Conservation (phyloP, 2,888 invertebrate genomes). For the Anodontia alba region DNA sequence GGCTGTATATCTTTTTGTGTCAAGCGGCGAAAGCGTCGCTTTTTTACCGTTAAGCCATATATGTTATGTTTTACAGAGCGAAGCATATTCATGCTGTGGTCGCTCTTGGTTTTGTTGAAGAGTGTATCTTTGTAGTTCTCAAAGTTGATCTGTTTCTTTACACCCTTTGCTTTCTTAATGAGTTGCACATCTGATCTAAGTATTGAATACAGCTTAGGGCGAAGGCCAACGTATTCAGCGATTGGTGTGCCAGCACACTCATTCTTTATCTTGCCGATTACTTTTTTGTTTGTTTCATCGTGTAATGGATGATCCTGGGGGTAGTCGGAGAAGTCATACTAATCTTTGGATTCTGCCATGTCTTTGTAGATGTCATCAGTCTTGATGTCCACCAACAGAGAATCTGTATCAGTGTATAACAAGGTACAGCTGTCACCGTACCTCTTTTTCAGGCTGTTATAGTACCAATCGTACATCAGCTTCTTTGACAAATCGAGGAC, state of each 20-base stretch:
- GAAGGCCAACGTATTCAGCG: constrained; percentile 46
- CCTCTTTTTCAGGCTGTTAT: constrained; percentile 34
- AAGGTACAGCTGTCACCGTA: constrained; percentile 60
- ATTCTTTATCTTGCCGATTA: constrained; percentile 46
- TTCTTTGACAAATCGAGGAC: constrained; percentile 41
- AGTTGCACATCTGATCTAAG: constrained; percentile 26
- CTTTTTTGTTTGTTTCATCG: constrained; percentile 48
- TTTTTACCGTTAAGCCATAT: too few relatives aligned
- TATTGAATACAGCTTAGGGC: constrained; percentile 47
- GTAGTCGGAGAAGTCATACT: constrained; percentile 46
- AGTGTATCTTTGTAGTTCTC: constrained; percentile 50
- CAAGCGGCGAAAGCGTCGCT: constrained; percentile 39
- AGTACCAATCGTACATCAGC: constrained; percentile 70
- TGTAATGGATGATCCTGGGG: constrained; percentile 42
- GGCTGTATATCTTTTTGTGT: constrained; percentile 48
- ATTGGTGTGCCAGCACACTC: too few relatives aligned
- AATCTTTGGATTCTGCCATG: constrained; percentile 46
- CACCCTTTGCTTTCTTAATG: constrained; percentile 42
- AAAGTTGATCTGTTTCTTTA: constrained; percentile 36
- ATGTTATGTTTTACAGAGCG: constrained; percentile 47
- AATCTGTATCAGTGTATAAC: constrained; percentile 73
- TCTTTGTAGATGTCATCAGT: constrained; percentile 56
- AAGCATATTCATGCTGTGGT: constrained; percentile 54
- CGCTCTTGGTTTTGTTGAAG: constrained; percentile 49
- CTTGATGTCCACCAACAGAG: constrained; percentile 71